Base-by-base conservation (phyloP, 2,797 vertebrate species). In the Chelmon rostratus region DNA sequence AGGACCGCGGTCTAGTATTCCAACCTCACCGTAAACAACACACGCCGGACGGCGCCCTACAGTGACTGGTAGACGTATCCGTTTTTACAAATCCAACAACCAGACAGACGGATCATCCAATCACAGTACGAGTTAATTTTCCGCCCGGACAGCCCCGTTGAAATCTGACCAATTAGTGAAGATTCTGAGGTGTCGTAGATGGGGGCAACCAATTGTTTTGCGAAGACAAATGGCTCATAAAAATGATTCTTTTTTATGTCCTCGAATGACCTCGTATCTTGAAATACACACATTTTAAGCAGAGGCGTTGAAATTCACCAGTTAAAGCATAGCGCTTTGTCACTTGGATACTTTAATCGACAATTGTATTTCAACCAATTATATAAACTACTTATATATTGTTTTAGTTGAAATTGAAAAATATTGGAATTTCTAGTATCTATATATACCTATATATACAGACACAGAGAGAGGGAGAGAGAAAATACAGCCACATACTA, bases 1-100 rank as follows among this genome's bases (percentile, higher is more conserved):
- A 7, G 49, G 40, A 40, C 62, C 16, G 38, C 31, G 5, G 57
- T 11, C 8, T 28, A 2, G 18, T 57, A 31, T 21, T 70, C 80
- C 71, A 2, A 76, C 54, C 75, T 82, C 82, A 72, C 64, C 62
- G 85, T 91, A 91, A 93, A 92, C 85, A 90, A 88, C 52, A 64
- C 90, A 81, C 76, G 86, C 85, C 82, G 86, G 84, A 93, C 92
- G 84, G 91, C 89, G 90, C 83, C 89, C 88, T 40, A 64, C 87
- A 61, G 68, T 67, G 44, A 72, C 53, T 67, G 15, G n/a, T 56
- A 47, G 10, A 81, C 46, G 69, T 46, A 71, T 85, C 79, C 69
- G 88, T 84, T 92, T 87, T 59, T 83, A 82, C 73, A 79, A 90
- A 85, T 61, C 66, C 16, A 37, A 56, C 59, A 19, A 44, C 44